Percentiles rank a stretch among this genome's conserved stretches.
These are phyloP conservation scores for Crenuchus spilurus DNA, from an alignment of 2,797 vertebrate species.

Conservation along the genomic window DNA sequence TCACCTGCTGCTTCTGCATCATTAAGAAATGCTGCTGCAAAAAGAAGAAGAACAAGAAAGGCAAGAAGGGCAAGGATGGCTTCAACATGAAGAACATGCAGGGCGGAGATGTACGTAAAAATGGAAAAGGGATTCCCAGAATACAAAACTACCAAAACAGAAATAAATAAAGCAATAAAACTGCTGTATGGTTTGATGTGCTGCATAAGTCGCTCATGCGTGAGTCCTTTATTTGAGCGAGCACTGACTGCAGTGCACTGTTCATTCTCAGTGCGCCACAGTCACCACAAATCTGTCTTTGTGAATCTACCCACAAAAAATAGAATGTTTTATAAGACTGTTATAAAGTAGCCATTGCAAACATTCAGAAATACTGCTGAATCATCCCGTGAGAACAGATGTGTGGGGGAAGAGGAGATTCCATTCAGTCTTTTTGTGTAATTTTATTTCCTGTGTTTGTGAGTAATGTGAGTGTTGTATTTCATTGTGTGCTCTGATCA, in stretches of 20 bases:
- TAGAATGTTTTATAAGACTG: neutral
- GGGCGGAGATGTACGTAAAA: slow-evolving; percentile 77
- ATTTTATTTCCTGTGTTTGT: slow-evolving; percentile 66
- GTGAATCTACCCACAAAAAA: neutral
- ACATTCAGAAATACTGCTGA: slow-evolving; percentile 12
- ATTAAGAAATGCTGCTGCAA: slow-evolving; percentile 99
- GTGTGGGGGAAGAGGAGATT: slow-evolving; percentile 59
- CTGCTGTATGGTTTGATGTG: neutral
- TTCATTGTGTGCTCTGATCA: slow-evolving; percentile 69
- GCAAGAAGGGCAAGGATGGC: slow-evolving; percentile 94
- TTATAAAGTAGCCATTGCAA: neutral
- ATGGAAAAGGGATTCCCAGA: slow-evolving; percentile 7
- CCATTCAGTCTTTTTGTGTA: slow-evolving; percentile 65
- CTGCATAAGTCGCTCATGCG: neutral
- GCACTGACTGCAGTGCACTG: neutral
- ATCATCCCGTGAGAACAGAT: slow-evolving; percentile 25
- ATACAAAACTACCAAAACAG: neutral
- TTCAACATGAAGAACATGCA: slow-evolving; percentile 88
- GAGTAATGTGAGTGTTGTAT: slow-evolving; percentile 66
- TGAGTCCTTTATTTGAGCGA: neutral
- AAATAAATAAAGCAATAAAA: neutral
- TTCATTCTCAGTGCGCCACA: neutral
- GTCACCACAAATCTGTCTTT: slow-evolving; percentile 3
- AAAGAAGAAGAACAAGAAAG: slow-evolving; percentile 99
- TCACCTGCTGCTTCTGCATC: slow-evolving; percentile 98